A percentile compares a stretch with the other conserved stretches of the same genome.
Conservation (phyloP, 1,140 invertebrate genomes). For the Venturia canescens region DNA sequence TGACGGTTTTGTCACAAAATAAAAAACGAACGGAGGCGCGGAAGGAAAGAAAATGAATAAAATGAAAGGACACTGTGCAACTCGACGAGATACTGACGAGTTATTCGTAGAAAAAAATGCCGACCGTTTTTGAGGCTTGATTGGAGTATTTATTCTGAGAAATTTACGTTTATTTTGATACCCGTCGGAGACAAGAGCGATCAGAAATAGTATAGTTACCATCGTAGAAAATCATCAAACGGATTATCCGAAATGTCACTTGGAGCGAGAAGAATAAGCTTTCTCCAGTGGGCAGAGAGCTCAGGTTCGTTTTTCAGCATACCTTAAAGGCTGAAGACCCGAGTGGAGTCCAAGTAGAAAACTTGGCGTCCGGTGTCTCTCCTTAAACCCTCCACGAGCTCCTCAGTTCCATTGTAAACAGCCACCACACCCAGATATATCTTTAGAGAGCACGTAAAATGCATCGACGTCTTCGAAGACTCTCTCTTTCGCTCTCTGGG, state of each 20-base stretch:
- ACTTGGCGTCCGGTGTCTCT: constrained; percentile 57
- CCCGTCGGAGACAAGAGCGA: neutral
- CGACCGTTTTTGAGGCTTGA: too few relatives aligned
- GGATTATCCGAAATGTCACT: neutral
- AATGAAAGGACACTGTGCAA: neutral
- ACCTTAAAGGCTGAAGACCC: constrained; percentile 41
- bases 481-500: too few relatives aligned
- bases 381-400: neutral
- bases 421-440: neutral
- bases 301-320: neutral
- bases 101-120: neutral
- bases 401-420: neutral
- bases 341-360: constrained; percentile 49
- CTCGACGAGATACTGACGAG: neutral
- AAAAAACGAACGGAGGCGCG: neutral
- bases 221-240: neutral
- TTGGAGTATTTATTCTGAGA: too few relatives aligned
- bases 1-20: too few relatives aligned
- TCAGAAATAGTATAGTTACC: too few relatives aligned
- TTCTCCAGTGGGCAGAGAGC: constrained; percentile 49
- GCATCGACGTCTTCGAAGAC: too few relatives aligned
- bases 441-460: neutral
- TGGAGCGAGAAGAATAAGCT: constrained; percentile 39
- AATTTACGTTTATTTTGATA: neutral
- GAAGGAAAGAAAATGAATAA: neutral